Conservation (phyloP, 1,140 invertebrate genomes). For the Drosophila pandora region DNA sequence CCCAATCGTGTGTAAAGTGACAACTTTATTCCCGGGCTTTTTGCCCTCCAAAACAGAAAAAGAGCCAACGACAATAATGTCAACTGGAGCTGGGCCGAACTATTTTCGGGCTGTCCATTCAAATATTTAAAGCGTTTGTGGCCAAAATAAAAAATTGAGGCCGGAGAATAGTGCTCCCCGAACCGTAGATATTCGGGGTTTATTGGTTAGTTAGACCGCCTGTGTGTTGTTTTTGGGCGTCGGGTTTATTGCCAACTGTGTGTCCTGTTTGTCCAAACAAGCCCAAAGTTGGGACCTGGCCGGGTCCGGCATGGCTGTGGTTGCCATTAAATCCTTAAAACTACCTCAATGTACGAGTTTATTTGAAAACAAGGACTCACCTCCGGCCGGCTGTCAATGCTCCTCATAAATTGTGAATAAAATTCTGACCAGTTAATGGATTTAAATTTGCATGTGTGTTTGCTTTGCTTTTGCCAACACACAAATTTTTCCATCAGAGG, state of each 20-base stretch:
- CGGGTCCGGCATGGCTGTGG: conserved; percentile 28
- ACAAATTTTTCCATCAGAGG: conserved; percentile 37
- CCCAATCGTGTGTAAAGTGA: conserved; percentile 58
- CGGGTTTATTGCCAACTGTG: conserved; percentile 42
- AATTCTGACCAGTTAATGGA: conserved; percentile 53
- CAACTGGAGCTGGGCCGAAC: conserved; percentile 11
- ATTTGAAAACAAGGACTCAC: conserved; percentile 25
- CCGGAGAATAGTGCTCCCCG: not conserved
- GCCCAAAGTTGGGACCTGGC: conserved; percentile 35
- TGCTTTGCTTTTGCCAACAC: conserved; percentile 13
- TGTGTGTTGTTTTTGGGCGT: conserved; percentile 13
- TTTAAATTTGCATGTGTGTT: conserved; percentile 53
- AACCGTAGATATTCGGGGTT: conserved; percentile 50
- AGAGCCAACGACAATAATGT: conserved; percentile 21
- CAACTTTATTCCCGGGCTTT: conserved; percentile 45
- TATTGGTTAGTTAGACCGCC: conserved; percentile 44
- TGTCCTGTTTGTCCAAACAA: conserved; percentile 42
- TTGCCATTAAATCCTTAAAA: conserved; percentile 55
- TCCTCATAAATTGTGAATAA: conserved; percentile 54
- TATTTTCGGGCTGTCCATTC: conserved; percentile 41
- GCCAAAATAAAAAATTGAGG: conserved; percentile 31
- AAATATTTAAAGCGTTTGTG: conserved; percentile 56
- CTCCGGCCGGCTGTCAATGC: conserved; percentile 28
- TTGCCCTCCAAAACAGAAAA: conserved; percentile 7
- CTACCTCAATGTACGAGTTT: conserved; percentile 29